phyloP scores from a whole-genome alignment of 2,113 vertebrate genomes.

The Poeciliopsis prolifica region DNA sequence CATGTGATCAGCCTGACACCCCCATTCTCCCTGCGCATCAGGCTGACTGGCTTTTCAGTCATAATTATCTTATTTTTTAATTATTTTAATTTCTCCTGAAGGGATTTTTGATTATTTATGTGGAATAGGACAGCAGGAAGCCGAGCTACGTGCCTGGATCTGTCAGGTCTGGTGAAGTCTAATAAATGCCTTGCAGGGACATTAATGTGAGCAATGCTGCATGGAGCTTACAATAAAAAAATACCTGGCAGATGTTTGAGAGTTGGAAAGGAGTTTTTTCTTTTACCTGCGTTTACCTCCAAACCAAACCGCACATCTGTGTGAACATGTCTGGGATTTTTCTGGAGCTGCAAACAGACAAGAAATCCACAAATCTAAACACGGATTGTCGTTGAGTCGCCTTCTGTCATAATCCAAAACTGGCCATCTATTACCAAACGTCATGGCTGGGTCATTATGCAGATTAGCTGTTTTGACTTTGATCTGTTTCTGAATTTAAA shows the following conservation, averaged over 20 bases:
- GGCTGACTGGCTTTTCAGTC: constrained; percentile 1
- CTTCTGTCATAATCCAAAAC: not conserved
- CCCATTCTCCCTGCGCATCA: not conserved
- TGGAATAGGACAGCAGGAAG: not conserved
- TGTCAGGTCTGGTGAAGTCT: constrained; percentile 1
- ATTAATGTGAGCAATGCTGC: constrained; percentile 1
- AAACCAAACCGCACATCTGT: not conserved
- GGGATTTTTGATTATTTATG: not conserved
- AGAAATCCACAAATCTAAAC: not conserved
- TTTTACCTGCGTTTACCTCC: constrained; percentile 1
- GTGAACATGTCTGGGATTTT: not conserved
- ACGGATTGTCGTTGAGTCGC: too few relatives aligned
- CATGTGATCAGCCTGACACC: not conserved
- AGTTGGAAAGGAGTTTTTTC: constrained; percentile 1
- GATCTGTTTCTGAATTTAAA: too few relatives aligned
- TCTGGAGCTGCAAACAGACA: not conserved
- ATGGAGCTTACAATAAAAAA: constrained; percentile 1
- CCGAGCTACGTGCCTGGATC: not conserved
- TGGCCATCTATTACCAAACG: not conserved
- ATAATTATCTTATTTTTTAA: not conserved
- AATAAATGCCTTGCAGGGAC: constrained; percentile 12
- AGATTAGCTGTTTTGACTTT: too few relatives aligned
- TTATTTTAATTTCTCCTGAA: not conserved
- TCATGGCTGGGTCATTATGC: not conserved
- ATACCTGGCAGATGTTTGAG: not conserved